Evolutionary conservation across 2,797 vertebrate species (phyloP).

Genomic region (Propithecus perrieri): DNA sequence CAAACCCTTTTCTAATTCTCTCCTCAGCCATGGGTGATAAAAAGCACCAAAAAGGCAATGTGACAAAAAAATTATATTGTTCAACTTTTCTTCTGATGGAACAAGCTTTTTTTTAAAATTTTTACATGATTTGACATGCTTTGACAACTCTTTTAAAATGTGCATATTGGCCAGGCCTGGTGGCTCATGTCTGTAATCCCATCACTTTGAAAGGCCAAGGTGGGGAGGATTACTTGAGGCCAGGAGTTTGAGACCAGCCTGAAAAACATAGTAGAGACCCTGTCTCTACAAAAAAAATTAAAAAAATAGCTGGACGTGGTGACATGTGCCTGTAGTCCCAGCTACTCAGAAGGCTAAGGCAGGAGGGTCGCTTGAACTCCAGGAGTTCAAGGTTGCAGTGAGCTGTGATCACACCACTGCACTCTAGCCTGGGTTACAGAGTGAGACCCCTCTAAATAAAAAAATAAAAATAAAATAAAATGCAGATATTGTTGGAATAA

Average conservation of each 20-base stretch:
- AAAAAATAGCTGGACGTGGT: not conserved
- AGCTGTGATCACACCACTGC: not conserved
- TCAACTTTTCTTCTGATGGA: not conserved
- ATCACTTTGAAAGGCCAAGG: not conserved
- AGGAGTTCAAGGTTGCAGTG: not conserved
- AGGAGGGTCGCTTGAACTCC: not conserved
- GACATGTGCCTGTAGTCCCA: not conserved
- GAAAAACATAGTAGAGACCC: not conserved
- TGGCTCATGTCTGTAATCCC: not conserved
- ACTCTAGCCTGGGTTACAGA: not conserved
- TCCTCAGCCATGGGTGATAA: not conserved
- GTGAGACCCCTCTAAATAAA: not conserved
- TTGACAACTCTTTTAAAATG: constrained; percentile 29
- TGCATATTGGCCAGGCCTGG: not conserved
- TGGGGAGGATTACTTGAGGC: not conserved
- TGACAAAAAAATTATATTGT: not conserved
- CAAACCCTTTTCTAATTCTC: not conserved
- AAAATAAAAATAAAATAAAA: not conserved
- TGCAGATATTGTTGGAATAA: constrained; percentile 34
- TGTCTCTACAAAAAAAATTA: not conserved
- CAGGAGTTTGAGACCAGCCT: not conserved
- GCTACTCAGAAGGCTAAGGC: not conserved
- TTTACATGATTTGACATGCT: not conserved
- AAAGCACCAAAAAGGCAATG: not conserved
- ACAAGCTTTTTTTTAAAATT: not conserved